Conservation (phyloP, 1,140 invertebrate genomes). For the Centruroides sculpturatus region DNA sequence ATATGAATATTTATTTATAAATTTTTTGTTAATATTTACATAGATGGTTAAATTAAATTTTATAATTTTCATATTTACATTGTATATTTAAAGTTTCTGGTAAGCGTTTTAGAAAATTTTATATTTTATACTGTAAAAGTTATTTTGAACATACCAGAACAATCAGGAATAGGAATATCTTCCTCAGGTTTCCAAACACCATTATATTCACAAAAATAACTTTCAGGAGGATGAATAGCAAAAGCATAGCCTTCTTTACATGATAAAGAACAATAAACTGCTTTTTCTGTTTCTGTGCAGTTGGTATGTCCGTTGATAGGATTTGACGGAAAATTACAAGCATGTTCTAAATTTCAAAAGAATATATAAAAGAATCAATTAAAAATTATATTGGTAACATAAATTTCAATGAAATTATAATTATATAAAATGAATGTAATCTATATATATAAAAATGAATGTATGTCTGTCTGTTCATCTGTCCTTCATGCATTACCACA, state of each 20-base stretch:
- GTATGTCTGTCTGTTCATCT: no score
- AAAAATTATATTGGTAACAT: neutral
- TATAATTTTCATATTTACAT: no score
- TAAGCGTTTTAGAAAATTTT: neutral
- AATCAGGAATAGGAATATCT: conserved; percentile 40
- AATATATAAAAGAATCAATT: neutral
- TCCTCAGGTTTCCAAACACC: conserved; percentile 31
- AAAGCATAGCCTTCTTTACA: conserved; percentile 48
- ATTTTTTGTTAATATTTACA: no score
- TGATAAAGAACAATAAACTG: conserved; percentile 37
- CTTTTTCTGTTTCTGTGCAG: conserved; percentile 34
- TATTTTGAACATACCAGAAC: conserved; percentile 34
- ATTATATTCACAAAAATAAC: conserved; percentile 36
- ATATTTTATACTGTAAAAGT: neutral
- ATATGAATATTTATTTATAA: no score
- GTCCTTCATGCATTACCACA: no score
- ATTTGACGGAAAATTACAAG: conserved; percentile 38
- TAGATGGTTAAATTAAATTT: no score
- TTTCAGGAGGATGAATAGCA: conserved; percentile 31
- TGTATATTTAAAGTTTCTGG: no score
- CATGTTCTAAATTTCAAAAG: conserved; percentile 31
- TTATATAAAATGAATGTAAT: no score
- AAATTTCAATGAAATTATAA: no score
- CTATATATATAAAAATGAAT: no score
- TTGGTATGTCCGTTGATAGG: conserved; percentile 40